Evolutionary conservation across 2,113 vertebrate species (phyloP).

Genomic region (Crotalus tigris): DNA sequence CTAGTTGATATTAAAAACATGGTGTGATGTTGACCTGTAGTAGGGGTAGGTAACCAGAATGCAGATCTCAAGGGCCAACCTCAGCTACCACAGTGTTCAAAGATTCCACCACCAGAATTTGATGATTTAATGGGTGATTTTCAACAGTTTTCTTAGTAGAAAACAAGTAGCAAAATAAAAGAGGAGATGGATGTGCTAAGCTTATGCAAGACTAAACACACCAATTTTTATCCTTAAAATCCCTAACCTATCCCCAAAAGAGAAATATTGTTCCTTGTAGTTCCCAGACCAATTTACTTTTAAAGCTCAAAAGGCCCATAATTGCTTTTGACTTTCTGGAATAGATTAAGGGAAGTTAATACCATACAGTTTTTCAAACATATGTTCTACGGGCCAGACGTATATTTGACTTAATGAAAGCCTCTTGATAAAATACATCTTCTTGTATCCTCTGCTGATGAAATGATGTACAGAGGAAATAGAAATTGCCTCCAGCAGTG

Average conservation of each 20-base stretch:
- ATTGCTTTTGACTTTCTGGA: not conserved
- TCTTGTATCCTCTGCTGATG: not conserved
- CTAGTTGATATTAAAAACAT: not conserved
- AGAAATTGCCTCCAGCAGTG: slow-evolving; percentile 12
- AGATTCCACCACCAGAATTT: not conserved
- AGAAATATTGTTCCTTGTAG: not conserved
- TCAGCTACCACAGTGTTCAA: not conserved
- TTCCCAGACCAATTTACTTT: not conserved
- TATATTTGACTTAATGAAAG: not conserved
- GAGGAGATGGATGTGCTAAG: not conserved
- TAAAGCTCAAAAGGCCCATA: not conserved
- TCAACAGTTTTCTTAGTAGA: not conserved
- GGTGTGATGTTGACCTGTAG: not conserved
- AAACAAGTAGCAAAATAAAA: not conserved
- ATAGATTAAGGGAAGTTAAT: not conserved
- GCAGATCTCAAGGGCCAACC: not conserved
- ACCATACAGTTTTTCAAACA: not conserved
- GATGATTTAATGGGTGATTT: not conserved
- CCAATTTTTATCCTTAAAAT: not conserved
- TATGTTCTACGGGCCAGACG: not conserved
- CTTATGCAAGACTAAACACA: not conserved
- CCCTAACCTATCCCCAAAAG: not conserved
- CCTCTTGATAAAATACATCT: not conserved
- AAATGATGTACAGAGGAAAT: not conserved
- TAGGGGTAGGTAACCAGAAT: not conserved